These are phyloP conservation scores for Tiliqua scincoides DNA, from an alignment of 2,113 vertebrate species.

Conservation along the genomic window DNA sequence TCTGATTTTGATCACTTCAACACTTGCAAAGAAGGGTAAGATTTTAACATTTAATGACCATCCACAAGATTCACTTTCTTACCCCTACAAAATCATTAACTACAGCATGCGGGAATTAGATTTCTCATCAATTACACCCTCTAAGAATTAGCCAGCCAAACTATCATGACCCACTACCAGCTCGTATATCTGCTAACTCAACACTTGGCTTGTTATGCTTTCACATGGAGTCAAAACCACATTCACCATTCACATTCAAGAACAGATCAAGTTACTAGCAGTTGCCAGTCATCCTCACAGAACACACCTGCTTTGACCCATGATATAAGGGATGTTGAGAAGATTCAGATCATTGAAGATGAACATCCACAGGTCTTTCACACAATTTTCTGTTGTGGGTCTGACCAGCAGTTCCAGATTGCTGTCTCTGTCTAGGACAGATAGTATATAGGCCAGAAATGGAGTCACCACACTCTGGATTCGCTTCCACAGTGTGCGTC, in stretches of 20 bases:
- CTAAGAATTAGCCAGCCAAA: not conserved
- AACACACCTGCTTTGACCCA: constrained; percentile 75
- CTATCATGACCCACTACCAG: not conserved
- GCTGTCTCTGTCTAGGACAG: constrained; percentile 86
- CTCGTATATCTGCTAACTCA: not conserved
- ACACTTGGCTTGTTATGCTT: not conserved
- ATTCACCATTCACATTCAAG: not conserved
- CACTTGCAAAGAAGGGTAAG: no score
- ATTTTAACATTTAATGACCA: not conserved
- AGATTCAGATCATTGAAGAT: constrained; percentile 86
- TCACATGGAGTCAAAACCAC: not conserved
- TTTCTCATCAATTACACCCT: not conserved
- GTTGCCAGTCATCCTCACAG: not conserved
- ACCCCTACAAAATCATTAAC: not conserved
- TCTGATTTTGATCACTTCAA: no score
- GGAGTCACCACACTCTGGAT: constrained; percentile 86
- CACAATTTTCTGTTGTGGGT: constrained; percentile 55
- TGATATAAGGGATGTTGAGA: constrained; percentile 77
- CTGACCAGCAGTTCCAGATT: constrained; percentile 88
- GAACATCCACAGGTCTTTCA: constrained; percentile 89
- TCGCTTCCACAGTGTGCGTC: constrained; percentile 91
- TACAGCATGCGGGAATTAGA: not conserved
- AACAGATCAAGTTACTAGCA: not conserved
- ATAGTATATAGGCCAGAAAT: constrained; percentile 86
- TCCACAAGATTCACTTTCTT: not conserved